Percentiles rank a stretch among this genome's conserved stretches.
phyloP scores from a whole-genome alignment of 92 coral and sea anemone species.

The Blastomussa wellsi region DNA sequence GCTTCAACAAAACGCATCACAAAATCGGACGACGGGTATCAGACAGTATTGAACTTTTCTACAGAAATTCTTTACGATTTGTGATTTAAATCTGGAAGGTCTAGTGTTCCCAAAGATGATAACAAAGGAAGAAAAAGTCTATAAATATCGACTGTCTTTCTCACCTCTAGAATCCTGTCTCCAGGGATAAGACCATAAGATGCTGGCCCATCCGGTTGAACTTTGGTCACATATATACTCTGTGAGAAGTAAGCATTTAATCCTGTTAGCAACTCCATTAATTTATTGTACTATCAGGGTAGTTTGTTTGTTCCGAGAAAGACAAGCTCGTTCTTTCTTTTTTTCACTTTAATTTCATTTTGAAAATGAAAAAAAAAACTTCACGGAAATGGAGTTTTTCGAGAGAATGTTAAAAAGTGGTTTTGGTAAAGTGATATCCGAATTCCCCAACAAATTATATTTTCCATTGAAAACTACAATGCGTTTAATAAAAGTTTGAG shows the following conservation, averaged over 20 bases:
- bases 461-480: neutral
- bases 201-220: conserved; percentile 95
- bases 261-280: too few species aligned
- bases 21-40: too few species aligned
- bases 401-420: neutral
- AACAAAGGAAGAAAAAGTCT: neutral
- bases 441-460: neutral
- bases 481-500: neutral
- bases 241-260: conserved; percentile 22
- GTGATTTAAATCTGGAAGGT: neutral
- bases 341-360: too few species aligned
- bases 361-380: too few species aligned
- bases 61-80: too few species aligned
- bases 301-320: neutral
- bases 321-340: neutral
- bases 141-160: neutral
- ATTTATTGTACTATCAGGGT: neutral
- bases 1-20: too few species aligned
- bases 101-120: too few species aligned
- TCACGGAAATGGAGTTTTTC: too few species aligned
- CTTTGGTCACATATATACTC: conserved; percentile 96
- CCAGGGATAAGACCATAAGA: conserved; percentile 81
- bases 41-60: too few species aligned
- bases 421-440: too few species aligned
- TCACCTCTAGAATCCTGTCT: conserved; percentile 91